Evolutionary conservation across 2,888 invertebrate genomes (phyloP).

Genomic region (Drosophila flavopinicola): DNA sequence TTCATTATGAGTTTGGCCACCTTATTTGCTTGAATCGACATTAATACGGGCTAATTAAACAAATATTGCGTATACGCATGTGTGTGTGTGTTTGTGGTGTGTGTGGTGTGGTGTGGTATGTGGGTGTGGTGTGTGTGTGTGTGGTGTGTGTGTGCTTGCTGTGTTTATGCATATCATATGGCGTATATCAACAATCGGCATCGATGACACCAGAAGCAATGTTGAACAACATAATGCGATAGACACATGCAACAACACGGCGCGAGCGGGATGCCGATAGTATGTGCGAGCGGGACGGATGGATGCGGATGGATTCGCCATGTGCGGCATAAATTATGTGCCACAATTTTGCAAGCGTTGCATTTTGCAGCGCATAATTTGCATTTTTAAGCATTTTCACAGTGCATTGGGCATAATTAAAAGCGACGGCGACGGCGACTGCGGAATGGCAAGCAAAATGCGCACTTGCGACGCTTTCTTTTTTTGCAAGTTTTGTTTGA

Average conservation of each 20-base stretch:
- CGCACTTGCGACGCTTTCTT: constrained; percentile 1
- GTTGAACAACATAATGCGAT: constrained; percentile 69
- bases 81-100: not conserved
- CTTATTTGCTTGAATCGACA: constrained; percentile 70
- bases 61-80: constrained; percentile 48
- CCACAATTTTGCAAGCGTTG: constrained; percentile 66
- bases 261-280: constrained; percentile 10
- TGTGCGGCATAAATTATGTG: constrained; percentile 69
- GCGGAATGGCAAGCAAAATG: constrained; percentile 13
- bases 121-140: not conserved
- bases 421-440: constrained; percentile 37
- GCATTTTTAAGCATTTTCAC: constrained; percentile 77
- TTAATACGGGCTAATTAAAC: constrained; percentile 78
- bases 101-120: not conserved
- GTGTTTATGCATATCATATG: constrained; percentile 54
- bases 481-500: too few relatives aligned
- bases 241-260: constrained; percentile 33
- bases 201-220: constrained; percentile 59
- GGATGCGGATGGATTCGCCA: constrained; percentile 8
- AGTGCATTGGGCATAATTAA: constrained; percentile 75
- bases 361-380: constrained; percentile 74
- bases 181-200: constrained; percentile 56
- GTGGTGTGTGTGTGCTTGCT: constrained; percentile 18
- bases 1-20: constrained; percentile 51
- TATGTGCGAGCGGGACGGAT: constrained; percentile 5